These are phyloP conservation scores for Antechinus flavipes DNA, from an alignment of 2,113 vertebrate species.

Conservation along the genomic window DNA sequence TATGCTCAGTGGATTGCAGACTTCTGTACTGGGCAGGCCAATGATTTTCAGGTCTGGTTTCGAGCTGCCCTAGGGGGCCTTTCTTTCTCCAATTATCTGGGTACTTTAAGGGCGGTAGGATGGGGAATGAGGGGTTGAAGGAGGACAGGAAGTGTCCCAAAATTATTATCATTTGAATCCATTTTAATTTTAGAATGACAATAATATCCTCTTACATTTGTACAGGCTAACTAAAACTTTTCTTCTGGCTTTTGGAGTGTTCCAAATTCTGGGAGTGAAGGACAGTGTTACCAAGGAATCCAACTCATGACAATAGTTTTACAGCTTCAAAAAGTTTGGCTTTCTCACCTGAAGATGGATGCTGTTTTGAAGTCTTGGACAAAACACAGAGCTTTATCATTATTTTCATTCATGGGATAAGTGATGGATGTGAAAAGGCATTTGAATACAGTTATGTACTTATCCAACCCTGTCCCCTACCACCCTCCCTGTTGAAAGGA, in stretches of 20 bases:
- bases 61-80: neutral
- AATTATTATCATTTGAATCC: constrained; percentile 1
- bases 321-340: neutral
- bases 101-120: neutral
- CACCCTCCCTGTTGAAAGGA: neutral
- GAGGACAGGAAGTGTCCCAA: neutral
- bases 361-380: neutral
- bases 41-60: neutral
- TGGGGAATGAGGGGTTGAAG: neutral
- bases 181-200: neutral
- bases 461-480: neutral
- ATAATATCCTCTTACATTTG: neutral
- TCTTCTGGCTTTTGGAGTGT: neutral
- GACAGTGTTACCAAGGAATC: neutral
- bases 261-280: neutral
- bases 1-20: neutral
- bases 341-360: neutral
- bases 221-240: neutral
- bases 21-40: neutral
- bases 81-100: neutral
- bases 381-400: neutral
- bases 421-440: neutral
- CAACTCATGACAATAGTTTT: neutral
- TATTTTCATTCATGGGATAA: neutral
- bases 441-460: neutral